Conservation (phyloP, 2,797 vertebrate species). For the Enteromius afrohamiltoni region DNA sequence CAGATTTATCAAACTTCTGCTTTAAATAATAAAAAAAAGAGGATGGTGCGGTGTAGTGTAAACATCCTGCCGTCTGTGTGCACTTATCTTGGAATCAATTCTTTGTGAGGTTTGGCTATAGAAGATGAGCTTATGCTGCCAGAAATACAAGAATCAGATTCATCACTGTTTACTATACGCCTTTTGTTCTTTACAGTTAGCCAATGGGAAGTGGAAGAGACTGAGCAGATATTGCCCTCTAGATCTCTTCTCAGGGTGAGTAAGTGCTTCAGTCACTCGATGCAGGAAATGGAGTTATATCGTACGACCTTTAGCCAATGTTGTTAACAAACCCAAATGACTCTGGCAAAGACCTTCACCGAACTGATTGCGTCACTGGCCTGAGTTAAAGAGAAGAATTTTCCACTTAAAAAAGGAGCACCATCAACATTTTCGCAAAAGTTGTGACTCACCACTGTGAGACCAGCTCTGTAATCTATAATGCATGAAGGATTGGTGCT, state of each 20-base stretch:
- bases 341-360: not conserved
- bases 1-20: conserved; percentile 29
- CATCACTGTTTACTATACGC: not conserved
- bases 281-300: conserved; percentile 1
- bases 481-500: not conserved
- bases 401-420: not conserved
- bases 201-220: conserved; percentile 94
- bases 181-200: conserved; percentile 78
- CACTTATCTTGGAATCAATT: conserved; percentile 12
- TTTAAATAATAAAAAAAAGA: not conserved
- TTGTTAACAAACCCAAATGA: not conserved
- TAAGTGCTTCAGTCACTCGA: not conserved
- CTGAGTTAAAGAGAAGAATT: not conserved
- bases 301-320: not conserved
- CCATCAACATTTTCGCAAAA: not conserved
- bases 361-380: not conserved
- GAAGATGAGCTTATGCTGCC: not conserved
- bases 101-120: not conserved
- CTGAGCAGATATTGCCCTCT: conserved; percentile 94
- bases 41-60: not conserved
- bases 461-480: not conserved
- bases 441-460: conserved; percentile 5
- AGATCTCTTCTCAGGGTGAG: conserved; percentile 98
- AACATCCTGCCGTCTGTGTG: conserved; percentile 30
- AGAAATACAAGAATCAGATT: not conserved